Conservation (phyloP, 2,113 vertebrate species). For the Pterocles burchelli region DNA sequence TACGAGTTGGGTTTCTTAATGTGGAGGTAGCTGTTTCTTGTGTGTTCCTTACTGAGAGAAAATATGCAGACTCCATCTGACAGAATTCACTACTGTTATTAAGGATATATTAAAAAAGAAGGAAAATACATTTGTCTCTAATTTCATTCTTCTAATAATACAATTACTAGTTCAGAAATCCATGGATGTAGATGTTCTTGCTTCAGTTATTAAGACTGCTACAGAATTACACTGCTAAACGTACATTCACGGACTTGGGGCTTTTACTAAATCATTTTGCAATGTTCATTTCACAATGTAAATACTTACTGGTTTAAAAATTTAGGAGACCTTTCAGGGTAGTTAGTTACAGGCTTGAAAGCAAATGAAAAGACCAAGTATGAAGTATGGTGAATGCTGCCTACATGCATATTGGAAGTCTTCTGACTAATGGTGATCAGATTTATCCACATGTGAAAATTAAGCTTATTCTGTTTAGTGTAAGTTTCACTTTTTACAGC, state of each 20-base stretch:
- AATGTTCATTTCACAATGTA: background rate
- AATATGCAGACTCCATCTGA: background rate
- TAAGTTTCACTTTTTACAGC: background rate
- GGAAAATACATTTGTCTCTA: background rate
- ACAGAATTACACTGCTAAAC: background rate
- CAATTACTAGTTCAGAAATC: background rate
- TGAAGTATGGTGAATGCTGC: background rate
- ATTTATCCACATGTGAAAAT: background rate
- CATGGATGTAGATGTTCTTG: background rate
- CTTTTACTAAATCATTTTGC: background rate
- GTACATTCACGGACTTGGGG: rapidly evolving
- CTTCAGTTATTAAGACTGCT: background rate
- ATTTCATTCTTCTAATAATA: background rate
- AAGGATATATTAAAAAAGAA: background rate
- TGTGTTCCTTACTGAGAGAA: background rate
- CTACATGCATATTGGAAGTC: background rate
- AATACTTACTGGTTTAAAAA: background rate
- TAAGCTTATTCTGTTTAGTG: background rate
- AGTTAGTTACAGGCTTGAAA: background rate
- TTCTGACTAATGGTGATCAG: background rate
- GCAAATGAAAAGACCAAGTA: background rate
- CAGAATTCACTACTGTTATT: background rate
- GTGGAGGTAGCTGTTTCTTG: background rate
- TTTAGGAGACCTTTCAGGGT: background rate
- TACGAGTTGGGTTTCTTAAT: background rate